Evolutionary conservation across 2,888 invertebrate genomes (phyloP).

Genomic region (Cantharis rustica): DNA sequence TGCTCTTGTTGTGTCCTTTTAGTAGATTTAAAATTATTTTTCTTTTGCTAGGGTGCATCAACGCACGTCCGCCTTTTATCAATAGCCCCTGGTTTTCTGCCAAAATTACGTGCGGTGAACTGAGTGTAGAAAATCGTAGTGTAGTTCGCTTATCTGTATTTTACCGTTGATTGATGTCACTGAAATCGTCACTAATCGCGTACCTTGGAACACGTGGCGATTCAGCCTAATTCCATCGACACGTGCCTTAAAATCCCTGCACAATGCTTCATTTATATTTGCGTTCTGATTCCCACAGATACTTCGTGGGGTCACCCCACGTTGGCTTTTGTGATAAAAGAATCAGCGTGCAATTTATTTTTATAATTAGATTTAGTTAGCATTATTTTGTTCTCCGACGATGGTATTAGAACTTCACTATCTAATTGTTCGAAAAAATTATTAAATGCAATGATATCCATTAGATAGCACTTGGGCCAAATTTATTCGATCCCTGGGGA

Average conservation of each 20-base stretch:
- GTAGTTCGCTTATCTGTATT: constrained; percentile 50
- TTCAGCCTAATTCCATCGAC: constrained; percentile 47
- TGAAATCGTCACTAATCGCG: constrained; percentile 50
- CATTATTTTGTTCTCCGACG: background rate
- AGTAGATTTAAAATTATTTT: background rate
- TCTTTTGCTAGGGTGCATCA: background rate
- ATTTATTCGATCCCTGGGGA: background rate
- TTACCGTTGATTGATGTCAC: constrained; percentile 54
- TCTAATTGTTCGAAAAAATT: background rate
- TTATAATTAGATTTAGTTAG: constrained; percentile 51
- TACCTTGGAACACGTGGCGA: constrained; percentile 52
- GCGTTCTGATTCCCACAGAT: constrained; percentile 52
- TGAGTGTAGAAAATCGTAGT: constrained; percentile 40
- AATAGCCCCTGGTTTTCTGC: background rate
- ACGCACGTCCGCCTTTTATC: background rate
- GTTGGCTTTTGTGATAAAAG: constrained; percentile 34
- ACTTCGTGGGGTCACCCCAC: constrained; percentile 19
- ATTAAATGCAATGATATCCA: background rate
- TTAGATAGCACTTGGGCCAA: background rate
- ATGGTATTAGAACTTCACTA: background rate
- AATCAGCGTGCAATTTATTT: constrained; percentile 50
- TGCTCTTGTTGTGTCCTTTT: background rate
- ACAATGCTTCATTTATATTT: constrained; percentile 53
- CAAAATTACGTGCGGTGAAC: constrained; percentile 9
- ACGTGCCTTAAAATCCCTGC: constrained; percentile 51